phyloP scores from a whole-genome alignment of 2,888 invertebrate genomes.

The Boloria euphrosyne region DNA sequence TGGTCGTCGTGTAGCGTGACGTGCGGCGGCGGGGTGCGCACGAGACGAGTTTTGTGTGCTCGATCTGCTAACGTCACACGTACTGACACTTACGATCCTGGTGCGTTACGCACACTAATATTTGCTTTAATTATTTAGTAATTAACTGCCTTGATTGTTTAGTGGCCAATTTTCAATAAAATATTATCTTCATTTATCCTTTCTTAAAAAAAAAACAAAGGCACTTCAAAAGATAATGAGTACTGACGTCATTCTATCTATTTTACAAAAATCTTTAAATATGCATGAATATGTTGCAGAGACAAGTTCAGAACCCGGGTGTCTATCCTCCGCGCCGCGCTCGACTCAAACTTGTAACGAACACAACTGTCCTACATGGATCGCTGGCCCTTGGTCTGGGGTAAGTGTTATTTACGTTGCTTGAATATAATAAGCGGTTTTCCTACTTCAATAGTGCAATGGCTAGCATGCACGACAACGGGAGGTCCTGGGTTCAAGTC shows the following conservation, averaged over 20 bases:
- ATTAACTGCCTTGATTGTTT: too few relatives aligned
- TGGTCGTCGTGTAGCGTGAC: conserved; percentile 94
- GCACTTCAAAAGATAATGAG: too few relatives aligned
- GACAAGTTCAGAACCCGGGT: conserved; percentile 87
- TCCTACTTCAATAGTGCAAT: too few relatives aligned
- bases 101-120: conserved; percentile 41
- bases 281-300: conserved; percentile 72
- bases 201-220: too few relatives aligned
- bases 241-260: too few relatives aligned
- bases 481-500: too few relatives aligned
- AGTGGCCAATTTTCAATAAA: too few relatives aligned
- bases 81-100: conserved; percentile 84
- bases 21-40: conserved; percentile 93
- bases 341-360: conserved; percentile 92
- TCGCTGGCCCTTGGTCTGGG: conserved; percentile 93
- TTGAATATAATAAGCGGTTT: not conserved
- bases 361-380: conserved; percentile 94
- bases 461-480: too few relatives aligned
- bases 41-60: conserved; percentile 92
- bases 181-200: too few relatives aligned
- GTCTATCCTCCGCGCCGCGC: conserved; percentile 89
- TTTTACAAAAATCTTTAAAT: too few relatives aligned
- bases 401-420: conserved; percentile 82
- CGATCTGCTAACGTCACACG: conserved; percentile 88
- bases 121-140: too few relatives aligned